Percentiles rank a stretch among this genome's conserved stretches.
phyloP scores from a whole-genome alignment of 2,113 vertebrate species.

The Orycteropus afer region DNA sequence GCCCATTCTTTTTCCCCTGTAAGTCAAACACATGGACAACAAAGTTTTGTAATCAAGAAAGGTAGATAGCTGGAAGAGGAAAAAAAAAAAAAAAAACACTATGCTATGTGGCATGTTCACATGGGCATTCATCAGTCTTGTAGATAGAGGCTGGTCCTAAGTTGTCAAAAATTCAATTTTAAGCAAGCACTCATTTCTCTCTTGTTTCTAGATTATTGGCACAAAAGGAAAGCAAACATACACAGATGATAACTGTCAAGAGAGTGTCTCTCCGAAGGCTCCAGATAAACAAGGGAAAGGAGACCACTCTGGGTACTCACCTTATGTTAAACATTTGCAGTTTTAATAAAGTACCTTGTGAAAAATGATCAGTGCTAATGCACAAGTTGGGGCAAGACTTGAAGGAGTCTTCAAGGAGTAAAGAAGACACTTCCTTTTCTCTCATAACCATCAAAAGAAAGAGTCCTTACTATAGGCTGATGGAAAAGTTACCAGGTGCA shows the following conservation, averaged over 20 bases:
- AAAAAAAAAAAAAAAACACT: background rate
- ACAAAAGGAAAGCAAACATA: constrained; percentile 4
- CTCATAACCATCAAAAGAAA: background rate
- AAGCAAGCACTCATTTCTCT: constrained; percentile 2
- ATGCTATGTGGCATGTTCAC: background rate
- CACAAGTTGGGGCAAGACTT: background rate
- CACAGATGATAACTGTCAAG: background rate
- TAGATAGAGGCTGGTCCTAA: background rate
- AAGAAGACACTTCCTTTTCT: background rate
- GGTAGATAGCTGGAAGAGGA: background rate
- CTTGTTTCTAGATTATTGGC: background rate
- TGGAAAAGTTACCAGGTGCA: background rate
- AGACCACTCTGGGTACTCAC: background rate
- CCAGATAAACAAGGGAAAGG: background rate
- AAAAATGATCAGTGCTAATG: background rate
- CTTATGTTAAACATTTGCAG: background rate
- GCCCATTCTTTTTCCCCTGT: background rate
- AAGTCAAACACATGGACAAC: background rate
- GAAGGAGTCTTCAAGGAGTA: background rate
- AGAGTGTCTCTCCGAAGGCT: background rate
- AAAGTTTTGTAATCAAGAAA: background rate
- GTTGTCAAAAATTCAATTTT: constrained; percentile 6
- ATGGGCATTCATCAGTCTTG: background rate
- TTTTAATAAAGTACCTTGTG: background rate
- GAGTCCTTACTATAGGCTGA: background rate